Percentiles rank a stretch among this genome's conserved stretches.
Evolutionary conservation across 2,888 invertebrate genomes (phyloP).

Genomic region (Cyclophora punctaria): DNA sequence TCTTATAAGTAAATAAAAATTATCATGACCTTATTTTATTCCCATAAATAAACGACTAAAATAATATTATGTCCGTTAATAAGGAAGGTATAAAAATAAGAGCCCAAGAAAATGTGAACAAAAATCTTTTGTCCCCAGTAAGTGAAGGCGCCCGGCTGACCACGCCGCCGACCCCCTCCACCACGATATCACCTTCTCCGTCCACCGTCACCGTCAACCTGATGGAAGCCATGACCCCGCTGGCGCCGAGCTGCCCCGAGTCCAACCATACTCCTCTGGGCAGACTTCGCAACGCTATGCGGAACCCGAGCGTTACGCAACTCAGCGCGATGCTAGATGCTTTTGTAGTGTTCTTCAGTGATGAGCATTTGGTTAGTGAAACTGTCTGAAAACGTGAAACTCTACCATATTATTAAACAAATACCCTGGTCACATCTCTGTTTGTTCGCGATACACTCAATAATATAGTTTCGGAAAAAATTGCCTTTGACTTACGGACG

Average conservation of each 20-base stretch:
- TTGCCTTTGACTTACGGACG: too few species aligned
- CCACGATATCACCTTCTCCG: constrained; percentile 21
- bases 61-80: too few species aligned
- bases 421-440: neutral
- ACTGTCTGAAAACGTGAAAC: too few species aligned
- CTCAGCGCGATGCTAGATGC: constrained; percentile 75
- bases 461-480: neutral
- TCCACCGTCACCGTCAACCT: constrained; percentile 33
- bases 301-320: constrained; percentile 46
- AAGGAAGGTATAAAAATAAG: too few species aligned
- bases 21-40: too few species aligned
- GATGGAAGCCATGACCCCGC: constrained; percentile 33
- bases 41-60: too few species aligned
- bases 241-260: constrained; percentile 40
- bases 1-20: too few species aligned
- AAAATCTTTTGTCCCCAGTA: constrained; percentile 27
- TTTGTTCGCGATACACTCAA: neutral
- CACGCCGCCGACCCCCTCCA: constrained; percentile 26
- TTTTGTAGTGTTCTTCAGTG: constrained; percentile 84
- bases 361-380: constrained; percentile 83
- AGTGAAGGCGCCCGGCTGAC: constrained; percentile 35
- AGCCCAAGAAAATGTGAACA: neutral
- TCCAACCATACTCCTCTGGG: constrained; percentile 43
- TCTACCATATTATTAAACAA: neutral
- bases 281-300: constrained; percentile 70